phyloP scores from a whole-genome alignment of 2,888 invertebrate genomes.

The Pristionchus entomophagus region DNA sequence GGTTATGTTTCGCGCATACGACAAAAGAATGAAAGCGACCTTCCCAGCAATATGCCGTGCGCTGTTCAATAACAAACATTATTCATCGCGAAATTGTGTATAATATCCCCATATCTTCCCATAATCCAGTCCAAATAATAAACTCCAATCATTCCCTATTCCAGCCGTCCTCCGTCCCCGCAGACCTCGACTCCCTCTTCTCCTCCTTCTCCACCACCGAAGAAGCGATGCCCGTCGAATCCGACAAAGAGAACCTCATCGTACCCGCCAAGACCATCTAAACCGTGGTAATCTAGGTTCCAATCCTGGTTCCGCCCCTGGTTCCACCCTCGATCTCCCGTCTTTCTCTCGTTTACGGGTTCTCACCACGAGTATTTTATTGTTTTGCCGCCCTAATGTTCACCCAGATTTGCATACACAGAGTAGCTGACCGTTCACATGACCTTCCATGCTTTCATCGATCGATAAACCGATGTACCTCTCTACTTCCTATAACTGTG shows the following conservation, averaged over 20 bases:
- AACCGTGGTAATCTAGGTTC: not conserved
- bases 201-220: conserved; percentile 26
- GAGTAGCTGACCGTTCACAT: not conserved
- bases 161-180: conserved; percentile 25
- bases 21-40: not conserved
- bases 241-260: conserved; percentile 8
- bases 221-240: not conserved
- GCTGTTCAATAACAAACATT: no score
- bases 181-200: conserved; percentile 16
- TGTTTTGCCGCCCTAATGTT: not conserved
- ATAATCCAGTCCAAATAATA: no score
- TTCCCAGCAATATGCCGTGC: no score
- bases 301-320: not conserved
- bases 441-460: not conserved
- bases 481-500: not conserved
- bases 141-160: not conserved
- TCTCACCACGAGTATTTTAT: conserved; percentile 1
- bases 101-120: not conserved
- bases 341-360: conserved; percentile 24
- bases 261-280: not conserved
- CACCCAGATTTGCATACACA: not conserved
- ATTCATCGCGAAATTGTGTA: not conserved
- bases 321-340: conserved; percentile 6
- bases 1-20: not conserved
- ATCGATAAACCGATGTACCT: conserved; percentile 42